These are phyloP conservation scores for Grapholita molesta DNA, from an alignment of 1,140 invertebrate genomes.

Conservation along the genomic window DNA sequence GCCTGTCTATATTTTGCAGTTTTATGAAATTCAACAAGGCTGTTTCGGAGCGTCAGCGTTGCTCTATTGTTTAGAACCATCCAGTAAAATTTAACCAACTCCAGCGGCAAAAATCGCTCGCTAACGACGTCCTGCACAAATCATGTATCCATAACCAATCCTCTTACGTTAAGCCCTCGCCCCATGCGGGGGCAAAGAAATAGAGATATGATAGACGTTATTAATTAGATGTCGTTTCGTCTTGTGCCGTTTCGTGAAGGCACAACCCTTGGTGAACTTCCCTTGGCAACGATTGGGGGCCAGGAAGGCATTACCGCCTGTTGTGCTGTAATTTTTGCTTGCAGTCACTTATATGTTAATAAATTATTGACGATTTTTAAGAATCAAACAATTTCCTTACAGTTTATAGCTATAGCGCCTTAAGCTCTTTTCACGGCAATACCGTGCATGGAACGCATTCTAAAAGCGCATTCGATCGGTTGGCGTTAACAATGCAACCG, in stretches of 20 bases:
- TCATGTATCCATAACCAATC: conserved; percentile 70
- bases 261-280: conserved; percentile 47
- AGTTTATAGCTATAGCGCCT: background rate
- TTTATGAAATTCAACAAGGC: too few relatives aligned
- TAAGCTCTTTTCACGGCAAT: background rate
- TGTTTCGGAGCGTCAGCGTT: too few relatives aligned
- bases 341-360: background rate
- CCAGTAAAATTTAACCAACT: background rate
- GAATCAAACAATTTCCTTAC: background rate
- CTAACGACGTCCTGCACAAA: conserved; percentile 63
- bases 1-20: too few relatives aligned
- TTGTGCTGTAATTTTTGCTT: background rate
- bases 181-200: conserved; percentile 39
- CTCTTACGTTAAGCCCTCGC: conserved; percentile 66
- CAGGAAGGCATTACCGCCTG: conserved; percentile 6
- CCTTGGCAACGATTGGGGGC: conserved; percentile 26
- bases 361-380: background rate
- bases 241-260: conserved; percentile 67
- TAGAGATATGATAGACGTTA: conserved; percentile 76
- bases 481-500: too few relatives aligned
- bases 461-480: too few relatives aligned
- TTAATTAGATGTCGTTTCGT: conserved; percentile 76
- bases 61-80: too few relatives aligned
- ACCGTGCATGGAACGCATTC: background rate
- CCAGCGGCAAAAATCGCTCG: conserved; percentile 48